These are phyloP conservation scores for Pipra filicauda DNA, from an alignment of 2,113 vertebrate species.

Conservation along the genomic window DNA sequence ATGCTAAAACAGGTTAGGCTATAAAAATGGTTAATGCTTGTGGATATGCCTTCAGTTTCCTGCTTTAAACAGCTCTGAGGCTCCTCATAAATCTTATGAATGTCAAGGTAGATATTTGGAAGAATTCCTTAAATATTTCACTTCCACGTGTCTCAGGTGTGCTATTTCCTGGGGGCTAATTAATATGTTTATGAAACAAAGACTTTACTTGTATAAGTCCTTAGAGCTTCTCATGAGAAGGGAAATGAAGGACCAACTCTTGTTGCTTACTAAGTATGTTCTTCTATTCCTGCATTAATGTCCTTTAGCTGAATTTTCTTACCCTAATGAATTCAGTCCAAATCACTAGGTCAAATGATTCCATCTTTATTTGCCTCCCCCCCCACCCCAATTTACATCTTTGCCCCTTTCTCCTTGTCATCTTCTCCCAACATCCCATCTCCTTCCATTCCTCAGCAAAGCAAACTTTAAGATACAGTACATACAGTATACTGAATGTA, in stretches of 20 bases:
- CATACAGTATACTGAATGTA: neutral
- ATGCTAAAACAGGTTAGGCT: neutral
- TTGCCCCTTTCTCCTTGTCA: neutral
- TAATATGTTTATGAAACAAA: neutral
- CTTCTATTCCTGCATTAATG: neutral
- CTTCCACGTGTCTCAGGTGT: neutral
- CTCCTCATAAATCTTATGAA: neutral
- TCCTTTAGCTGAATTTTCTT: neutral
- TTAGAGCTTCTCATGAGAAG: neutral
- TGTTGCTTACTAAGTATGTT: neutral
- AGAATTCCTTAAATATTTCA: neutral
- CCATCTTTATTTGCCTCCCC: neutral
- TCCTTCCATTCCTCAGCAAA: neutral
- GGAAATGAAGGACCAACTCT: neutral
- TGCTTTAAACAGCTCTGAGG: neutral
- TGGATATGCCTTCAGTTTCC: neutral
- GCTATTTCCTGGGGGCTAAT: neutral
- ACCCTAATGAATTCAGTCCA: neutral
- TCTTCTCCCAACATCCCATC: neutral
- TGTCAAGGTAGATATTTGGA: neutral
- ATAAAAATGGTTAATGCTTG: neutral
- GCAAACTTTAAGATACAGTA: neutral
- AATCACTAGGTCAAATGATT: neutral
- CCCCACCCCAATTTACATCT: neutral
- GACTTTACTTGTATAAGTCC: neutral